Base-by-base conservation (phyloP, 2,113 vertebrate genomes). In the Festucalex cinctus region DNA sequence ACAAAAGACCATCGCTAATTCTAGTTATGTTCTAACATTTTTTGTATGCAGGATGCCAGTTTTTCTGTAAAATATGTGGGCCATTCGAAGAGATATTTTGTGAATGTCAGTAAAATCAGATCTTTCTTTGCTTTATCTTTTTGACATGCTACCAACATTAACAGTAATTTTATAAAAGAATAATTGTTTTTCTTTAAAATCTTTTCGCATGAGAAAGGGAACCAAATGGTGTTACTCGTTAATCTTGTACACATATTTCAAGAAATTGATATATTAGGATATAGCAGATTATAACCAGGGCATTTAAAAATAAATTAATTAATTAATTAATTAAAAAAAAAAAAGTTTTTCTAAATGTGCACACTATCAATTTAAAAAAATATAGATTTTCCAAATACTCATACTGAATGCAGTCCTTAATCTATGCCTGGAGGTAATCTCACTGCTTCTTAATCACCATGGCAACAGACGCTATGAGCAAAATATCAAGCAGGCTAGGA, bases 371-470 rank as follows among this genome's bases (percentile, higher is more conserved):
- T 54, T n/a, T n/a, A 22, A 28, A 5, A 54, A 26, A 57, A 57
- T 26, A 13, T 26, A 46, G 16, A 46, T 46, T 17, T 14, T 54
- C 16, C 26, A 57, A 26, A 57, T 54, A 26, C 51, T 13, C 22
- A 14, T 24, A 54, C 28, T 57, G 28, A 57, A 35, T 57, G 22
- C 48, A 51, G 22, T 46, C 62, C 49, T 71, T 78, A 60, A 68
- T 72, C 63, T 71, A 37, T 65, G 63, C 58, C 48, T 67, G 35
- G 51, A 73, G 37, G 64, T 76, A 65, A 63, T 71, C 26, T 70
- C 53, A 53, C 66, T 83, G 63, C 43, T 78, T 76, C 19, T 75
- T 70, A 64, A 70, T 82, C 64, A 41, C 79, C 68, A 79, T 79
- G 59, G 77, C 62, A 79, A 81, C 69, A n/a, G 24, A 49, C 36